Conservation (phyloP, 2,888 invertebrate genomes). For the Andrena bicolor region DNA sequence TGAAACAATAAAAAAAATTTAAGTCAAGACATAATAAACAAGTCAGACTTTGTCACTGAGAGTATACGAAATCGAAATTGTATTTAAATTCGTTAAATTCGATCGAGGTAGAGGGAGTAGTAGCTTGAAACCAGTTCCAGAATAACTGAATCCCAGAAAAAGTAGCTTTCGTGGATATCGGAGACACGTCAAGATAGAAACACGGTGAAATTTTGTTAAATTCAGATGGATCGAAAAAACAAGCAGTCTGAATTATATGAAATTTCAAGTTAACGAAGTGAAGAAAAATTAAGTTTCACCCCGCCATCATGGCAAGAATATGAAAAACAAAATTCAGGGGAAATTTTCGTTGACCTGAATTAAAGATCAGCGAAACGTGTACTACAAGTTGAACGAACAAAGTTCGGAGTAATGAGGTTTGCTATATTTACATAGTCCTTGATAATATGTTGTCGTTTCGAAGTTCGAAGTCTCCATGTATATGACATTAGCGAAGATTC, state of each 20-base stretch:
- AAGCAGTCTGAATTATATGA: conserved; percentile 23
- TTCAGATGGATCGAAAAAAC: conserved; percentile 12
- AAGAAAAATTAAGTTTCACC: conserved; percentile 3
- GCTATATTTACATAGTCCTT: neutral
- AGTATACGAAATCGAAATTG: neutral
- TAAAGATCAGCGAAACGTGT: neutral
- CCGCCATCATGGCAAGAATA: neutral
- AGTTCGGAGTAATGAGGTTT: neutral
- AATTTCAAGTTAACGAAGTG: conserved; percentile 8
- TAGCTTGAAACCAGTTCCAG: conserved; percentile 15
- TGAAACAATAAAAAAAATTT: neutral
- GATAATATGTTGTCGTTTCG: neutral
- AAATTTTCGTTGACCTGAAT: neutral
- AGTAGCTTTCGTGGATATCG: neutral
- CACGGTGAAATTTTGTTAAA: conserved; percentile 20
- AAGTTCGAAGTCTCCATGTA: neutral
- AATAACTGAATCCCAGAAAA: conserved; percentile 16
- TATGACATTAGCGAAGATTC: neutral
- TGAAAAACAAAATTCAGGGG: conserved; percentile 6
- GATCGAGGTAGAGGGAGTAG: neutral
- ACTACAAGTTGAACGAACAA: neutral
- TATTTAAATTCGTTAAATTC: conserved; percentile 11
- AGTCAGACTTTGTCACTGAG: neutral
- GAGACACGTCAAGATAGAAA: neutral
- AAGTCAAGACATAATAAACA: neutral